These are phyloP conservation scores for Thelaira solivaga DNA, from an alignment of 2,888 invertebrate species.

Conservation along the genomic window DNA sequence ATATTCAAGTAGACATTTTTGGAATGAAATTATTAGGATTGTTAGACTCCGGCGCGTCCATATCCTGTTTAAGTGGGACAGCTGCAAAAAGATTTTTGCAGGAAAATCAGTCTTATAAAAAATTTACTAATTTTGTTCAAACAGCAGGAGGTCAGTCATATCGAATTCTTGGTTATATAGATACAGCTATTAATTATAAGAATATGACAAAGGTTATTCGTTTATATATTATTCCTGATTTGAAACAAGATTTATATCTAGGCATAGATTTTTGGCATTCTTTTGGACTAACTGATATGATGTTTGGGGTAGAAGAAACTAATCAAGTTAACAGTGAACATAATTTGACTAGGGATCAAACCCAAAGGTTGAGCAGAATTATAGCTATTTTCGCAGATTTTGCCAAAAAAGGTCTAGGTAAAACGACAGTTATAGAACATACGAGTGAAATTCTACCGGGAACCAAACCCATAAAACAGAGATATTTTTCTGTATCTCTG, in stretches of 20 bases:
- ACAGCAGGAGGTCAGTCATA: background rate
- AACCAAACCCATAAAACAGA: background rate
- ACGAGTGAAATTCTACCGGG: background rate
- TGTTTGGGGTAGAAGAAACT: no score
- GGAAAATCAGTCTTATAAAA: background rate
- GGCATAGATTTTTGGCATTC: no score
- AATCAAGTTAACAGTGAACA: no score
- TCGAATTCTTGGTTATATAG: background rate
- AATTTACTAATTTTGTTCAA: background rate
- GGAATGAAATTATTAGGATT: background rate
- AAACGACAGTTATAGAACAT: conserved; percentile 4
- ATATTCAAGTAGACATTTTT: no score
- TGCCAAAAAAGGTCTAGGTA: background rate
- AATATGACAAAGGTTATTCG: no score
- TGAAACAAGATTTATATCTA: no score
- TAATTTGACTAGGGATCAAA: no score
- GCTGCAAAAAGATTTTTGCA: background rate
- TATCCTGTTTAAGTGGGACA: background rate
- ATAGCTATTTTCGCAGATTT: background rate
- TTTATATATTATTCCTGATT: no score
- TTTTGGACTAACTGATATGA: no score
- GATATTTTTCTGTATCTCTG: conserved; percentile 12
- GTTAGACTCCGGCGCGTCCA: background rate
- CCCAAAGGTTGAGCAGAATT: background rate
- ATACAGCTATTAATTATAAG: no score